Conservation (phyloP, 2,797 vertebrate genomes). For the Microcaecilia unicolor region DNA sequence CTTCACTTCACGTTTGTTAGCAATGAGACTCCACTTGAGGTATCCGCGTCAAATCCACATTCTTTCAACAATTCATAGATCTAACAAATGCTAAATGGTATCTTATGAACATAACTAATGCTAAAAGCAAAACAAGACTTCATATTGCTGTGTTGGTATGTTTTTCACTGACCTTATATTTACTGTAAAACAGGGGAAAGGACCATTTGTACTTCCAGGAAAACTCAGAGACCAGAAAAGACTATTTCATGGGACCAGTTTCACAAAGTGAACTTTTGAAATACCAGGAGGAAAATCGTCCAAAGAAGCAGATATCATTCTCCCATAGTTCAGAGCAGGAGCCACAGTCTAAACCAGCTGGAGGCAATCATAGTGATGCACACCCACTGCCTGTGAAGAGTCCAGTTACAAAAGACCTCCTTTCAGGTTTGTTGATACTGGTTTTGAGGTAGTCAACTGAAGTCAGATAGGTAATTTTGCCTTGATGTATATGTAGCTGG, state of each 20-base stretch:
- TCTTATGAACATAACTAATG: too few species aligned
- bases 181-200: conserved; percentile 59
- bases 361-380: conserved; percentile 8
- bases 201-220: conserved; percentile 68
- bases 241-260: background rate
- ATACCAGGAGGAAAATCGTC: background rate
- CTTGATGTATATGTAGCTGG: too few species aligned
- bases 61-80: too few species aligned
- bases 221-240: conserved; percentile 32
- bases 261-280: conserved; percentile 5
- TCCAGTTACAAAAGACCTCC: conserved; percentile 56
- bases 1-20: too few species aligned
- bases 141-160: too few species aligned
- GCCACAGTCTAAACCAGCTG: background rate
- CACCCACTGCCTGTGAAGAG: conserved; percentile 23
- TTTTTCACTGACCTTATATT: too few species aligned
- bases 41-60: too few species aligned
- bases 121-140: too few species aligned
- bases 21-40: too few species aligned
- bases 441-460: too few species aligned
- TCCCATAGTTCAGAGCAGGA: background rate
- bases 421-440: conserved; percentile 58
- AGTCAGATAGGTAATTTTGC: too few species aligned
- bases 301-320: background rate
- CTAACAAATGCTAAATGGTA: too few species aligned